phyloP scores from a whole-genome alignment of 2,888 invertebrate genomes.

The Halictus ligatus region DNA sequence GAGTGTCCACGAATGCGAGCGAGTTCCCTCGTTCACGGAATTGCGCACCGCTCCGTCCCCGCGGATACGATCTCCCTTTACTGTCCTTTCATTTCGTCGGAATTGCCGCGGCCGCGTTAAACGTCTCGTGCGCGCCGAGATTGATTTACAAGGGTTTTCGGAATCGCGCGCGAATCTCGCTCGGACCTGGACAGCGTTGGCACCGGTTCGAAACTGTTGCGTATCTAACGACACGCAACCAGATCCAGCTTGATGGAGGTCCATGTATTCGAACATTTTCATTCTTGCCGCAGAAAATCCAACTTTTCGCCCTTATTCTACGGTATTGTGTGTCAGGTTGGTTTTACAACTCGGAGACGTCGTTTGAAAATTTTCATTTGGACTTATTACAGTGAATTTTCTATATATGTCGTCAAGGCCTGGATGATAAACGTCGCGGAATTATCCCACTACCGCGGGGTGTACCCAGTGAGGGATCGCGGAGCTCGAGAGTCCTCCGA shows the following conservation, averaged over 20 bases:
- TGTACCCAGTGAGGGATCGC: too few species aligned
- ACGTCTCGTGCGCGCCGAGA: slow-evolving; percentile 21
- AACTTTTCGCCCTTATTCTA: too few species aligned
- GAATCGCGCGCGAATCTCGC: background rate
- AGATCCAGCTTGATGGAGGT: background rate
- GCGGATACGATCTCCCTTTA: background rate
- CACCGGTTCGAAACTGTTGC: background rate
- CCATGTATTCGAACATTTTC: background rate
- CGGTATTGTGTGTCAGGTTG: too few species aligned
- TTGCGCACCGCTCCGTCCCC: slow-evolving; percentile 3
- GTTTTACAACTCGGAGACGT: too few species aligned
- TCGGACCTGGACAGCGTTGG: background rate
- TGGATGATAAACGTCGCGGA: too few species aligned
- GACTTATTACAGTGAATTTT: too few species aligned
- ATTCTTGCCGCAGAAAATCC: too few species aligned
- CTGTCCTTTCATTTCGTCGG: slow-evolving; percentile 3
- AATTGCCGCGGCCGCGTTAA: slow-evolving; percentile 13
- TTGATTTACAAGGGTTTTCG: slow-evolving; percentile 29
- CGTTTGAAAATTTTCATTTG: too few species aligned
- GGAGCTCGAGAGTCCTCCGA: too few species aligned
- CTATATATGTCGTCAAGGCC: too few species aligned
- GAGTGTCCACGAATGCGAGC: slow-evolving; percentile 21
- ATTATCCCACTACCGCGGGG: too few species aligned
- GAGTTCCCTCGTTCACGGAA: slow-evolving; percentile 31
- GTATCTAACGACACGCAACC: slow-evolving; percentile 2